Percentiles rank a stretch among this genome's conserved stretches.
Evolutionary conservation across 1,140 invertebrate genomes (phyloP).

Genomic region (Tetranychus urticae): DNA sequence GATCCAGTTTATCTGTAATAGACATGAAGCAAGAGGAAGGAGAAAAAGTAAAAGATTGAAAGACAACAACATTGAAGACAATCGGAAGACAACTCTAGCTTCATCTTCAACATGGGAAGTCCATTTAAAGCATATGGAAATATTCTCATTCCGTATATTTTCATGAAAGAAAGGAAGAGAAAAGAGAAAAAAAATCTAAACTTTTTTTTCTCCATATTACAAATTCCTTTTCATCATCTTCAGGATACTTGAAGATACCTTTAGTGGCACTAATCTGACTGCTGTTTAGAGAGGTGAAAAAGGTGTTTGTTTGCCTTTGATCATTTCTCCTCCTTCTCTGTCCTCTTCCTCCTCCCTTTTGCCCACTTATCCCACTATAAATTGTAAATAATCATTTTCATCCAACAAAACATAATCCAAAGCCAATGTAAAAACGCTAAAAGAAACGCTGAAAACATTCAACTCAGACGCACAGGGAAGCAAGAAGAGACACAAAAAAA

Average conservation of each 20-base stretch:
- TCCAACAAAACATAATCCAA: not conserved
- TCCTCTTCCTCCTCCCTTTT: not conserved
- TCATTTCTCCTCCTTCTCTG: not conserved
- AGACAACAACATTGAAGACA: not conserved
- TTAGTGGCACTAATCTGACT: no score
- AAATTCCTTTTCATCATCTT: no score
- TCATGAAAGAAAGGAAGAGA: no score
- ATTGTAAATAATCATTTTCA: not conserved
- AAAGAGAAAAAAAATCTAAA: not conserved
- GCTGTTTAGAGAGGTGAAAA: not conserved
- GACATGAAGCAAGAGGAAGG: not conserved
- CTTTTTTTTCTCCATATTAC: no score
- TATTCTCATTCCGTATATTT: not conserved
- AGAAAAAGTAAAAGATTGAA: not conserved
- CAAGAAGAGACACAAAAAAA: not conserved
- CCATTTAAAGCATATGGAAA: slow-evolving; percentile 9
- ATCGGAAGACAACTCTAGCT: not conserved
- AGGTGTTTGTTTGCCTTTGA: not conserved
- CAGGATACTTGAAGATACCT: no score
- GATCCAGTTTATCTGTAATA: not conserved
- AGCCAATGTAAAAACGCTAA: not conserved
- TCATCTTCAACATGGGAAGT: slow-evolving; percentile 2
- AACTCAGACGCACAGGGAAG: not conserved
- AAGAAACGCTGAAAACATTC: not conserved
- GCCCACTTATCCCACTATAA: not conserved